These are phyloP conservation scores for Yponomeuta evonymella DNA, from an alignment of 2,888 invertebrate genomes.

Conservation along the genomic window DNA sequence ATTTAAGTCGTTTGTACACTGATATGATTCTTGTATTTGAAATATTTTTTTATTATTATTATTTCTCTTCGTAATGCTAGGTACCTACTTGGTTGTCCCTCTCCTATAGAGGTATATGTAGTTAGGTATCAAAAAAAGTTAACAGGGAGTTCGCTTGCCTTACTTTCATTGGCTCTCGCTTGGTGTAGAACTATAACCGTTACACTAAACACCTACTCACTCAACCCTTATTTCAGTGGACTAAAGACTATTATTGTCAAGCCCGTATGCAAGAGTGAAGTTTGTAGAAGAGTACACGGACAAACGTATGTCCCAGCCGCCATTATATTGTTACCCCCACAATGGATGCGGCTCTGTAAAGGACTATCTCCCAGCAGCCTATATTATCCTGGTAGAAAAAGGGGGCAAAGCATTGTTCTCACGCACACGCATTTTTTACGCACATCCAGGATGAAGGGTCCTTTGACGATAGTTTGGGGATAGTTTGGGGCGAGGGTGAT, in stretches of 20 bases:
- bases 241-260: neutral
- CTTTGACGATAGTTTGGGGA: neutral
- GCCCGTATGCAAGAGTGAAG: neutral
- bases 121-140: neutral
- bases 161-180: conserved; percentile 2
- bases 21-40: too few relatives aligned
- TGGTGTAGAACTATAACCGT: neutral
- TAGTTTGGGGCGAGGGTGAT: neutral
- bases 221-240: neutral
- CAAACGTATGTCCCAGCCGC: conserved; percentile 11
- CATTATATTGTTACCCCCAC: conserved; percentile 27
- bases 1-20: too few relatives aligned
- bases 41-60: too few relatives aligned
- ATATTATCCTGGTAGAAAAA: conserved; percentile 73
- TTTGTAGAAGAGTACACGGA: conserved; percentile 9
- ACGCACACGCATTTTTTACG: conserved; percentile 72
- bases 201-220: neutral
- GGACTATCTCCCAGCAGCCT: conserved; percentile 47
- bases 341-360: conserved; percentile 38
- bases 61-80: too few relatives aligned
- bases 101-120: too few relatives aligned
- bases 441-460: conserved; percentile 15
- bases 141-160: neutral
- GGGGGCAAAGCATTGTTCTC: conserved; percentile 77
- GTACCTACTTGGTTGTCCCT: too few relatives aligned